Conservation (phyloP, 2,113 vertebrate genomes). For the Lepidothrix coronata region DNA sequence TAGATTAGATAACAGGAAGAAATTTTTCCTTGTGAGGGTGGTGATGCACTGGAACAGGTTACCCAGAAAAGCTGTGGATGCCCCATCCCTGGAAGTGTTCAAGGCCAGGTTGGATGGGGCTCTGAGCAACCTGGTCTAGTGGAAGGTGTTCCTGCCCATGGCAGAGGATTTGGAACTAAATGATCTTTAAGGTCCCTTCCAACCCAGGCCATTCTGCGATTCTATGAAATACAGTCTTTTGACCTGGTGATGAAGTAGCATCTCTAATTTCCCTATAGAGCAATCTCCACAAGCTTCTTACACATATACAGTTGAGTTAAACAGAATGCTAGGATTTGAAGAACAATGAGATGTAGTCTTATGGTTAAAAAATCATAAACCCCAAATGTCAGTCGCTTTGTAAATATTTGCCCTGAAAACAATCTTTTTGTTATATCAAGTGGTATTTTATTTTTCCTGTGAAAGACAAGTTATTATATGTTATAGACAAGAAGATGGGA, state of each 20-base stretch:
- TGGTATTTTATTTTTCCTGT: neutral
- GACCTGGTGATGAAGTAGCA: neutral
- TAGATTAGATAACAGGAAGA: neutral
- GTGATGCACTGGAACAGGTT: neutral
- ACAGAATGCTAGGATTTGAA: neutral
- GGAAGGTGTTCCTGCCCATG: accelerated
- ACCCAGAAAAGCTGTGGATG: neutral
- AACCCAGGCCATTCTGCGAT: neutral
- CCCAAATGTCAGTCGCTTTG: accelerated
- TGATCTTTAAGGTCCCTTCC: neutral
- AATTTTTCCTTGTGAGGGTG: neutral
- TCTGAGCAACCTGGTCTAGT: accelerated
- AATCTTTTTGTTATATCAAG: neutral
- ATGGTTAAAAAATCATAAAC: neutral
- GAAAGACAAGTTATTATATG: neutral
- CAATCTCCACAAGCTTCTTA: neutral
- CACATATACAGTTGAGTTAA: neutral
- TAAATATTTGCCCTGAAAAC: neutral
- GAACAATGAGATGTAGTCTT: neutral
- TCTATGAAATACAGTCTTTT: neutral
- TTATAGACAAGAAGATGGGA: neutral
- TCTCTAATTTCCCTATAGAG: neutral
- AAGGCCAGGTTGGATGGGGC: neutral
- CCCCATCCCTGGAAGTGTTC: neutral
- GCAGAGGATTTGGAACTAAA: neutral